A percentile compares a stretch with the other conserved stretches of the same genome.
Evolutionary conservation across 2,888 invertebrate species (phyloP).

Genomic region (Phortica okadai): DNA sequence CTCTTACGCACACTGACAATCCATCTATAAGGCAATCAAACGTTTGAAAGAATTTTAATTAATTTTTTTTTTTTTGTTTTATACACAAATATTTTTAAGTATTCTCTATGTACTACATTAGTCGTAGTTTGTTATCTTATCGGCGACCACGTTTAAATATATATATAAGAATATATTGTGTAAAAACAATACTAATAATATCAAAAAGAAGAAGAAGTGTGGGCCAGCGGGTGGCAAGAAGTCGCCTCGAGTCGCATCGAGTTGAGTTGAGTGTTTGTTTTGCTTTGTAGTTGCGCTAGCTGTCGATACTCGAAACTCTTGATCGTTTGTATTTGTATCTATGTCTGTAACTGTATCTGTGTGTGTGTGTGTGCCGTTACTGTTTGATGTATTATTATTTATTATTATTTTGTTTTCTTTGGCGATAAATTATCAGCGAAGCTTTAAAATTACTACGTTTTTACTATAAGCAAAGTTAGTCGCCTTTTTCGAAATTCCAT

Average conservation of each 20-base stretch:
- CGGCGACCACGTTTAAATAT: slow-evolving; percentile 2
- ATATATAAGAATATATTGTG: slow-evolving; percentile 5
- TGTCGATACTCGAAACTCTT: background rate
- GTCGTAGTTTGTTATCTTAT: slow-evolving; percentile 13
- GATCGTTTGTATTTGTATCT: background rate
- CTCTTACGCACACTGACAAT: no score
- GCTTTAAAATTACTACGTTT: slow-evolving; percentile 20
- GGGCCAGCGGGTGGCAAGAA: background rate
- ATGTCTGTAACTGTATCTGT: background rate
- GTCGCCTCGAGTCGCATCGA: background rate
- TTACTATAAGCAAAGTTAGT: background rate
- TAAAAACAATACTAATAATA: slow-evolving; percentile 18
- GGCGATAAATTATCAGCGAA: slow-evolving; percentile 11
- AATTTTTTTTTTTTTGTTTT: slow-evolving; percentile 8
- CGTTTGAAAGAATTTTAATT: slow-evolving; percentile 25
- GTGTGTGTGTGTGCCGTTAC: background rate
- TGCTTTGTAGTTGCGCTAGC: slow-evolving; percentile 2
- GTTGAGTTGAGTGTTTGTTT: slow-evolving; percentile 15
- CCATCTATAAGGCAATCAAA: background rate
- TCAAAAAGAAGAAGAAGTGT: background rate
- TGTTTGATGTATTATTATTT: slow-evolving; percentile 13
- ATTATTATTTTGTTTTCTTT: background rate
- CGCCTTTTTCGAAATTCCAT: background rate
- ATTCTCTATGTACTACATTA: background rate
- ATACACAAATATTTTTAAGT: slow-evolving; percentile 10